Evolutionary conservation across 2,888 invertebrate genomes (phyloP).

Genomic region (Cosmorhoe ocellata): DNA sequence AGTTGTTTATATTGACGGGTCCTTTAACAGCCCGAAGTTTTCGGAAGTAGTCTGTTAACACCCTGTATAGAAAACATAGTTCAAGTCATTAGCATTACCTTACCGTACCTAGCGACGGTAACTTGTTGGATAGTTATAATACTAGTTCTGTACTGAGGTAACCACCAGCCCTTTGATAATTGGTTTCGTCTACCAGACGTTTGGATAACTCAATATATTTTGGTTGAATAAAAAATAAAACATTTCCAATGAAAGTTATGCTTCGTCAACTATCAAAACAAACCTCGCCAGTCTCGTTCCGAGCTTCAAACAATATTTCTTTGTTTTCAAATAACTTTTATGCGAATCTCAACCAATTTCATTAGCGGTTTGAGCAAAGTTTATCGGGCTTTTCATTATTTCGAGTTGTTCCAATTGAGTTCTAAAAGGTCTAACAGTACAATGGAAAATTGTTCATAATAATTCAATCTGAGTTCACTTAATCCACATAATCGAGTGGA

Average conservation of each 20-base stretch:
- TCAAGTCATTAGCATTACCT: too few relatives aligned
- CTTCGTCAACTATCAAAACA: not conserved
- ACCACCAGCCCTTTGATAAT: too few relatives aligned
- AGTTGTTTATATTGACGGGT: too few relatives aligned
- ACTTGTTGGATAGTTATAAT: too few relatives aligned
- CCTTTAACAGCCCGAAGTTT: too few relatives aligned
- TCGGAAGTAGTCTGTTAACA: too few relatives aligned
- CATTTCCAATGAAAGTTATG: slow-evolving; percentile 12
- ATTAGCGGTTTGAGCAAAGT: slow-evolving; percentile 56
- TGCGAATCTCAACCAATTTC: slow-evolving; percentile 51
- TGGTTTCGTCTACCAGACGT: too few relatives aligned
- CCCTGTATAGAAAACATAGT: too few relatives aligned
- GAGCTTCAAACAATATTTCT: slow-evolving; percentile 36
- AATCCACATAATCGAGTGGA: slow-evolving; percentile 65
- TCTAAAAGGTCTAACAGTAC: slow-evolving; percentile 44
- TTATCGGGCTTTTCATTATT: slow-evolving; percentile 50
- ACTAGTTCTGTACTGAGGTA: too few relatives aligned
- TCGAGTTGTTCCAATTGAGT: slow-evolving; percentile 45
- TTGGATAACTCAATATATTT: too few relatives aligned
- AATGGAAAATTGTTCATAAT: slow-evolving; percentile 46
- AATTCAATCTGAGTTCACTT: slow-evolving; percentile 48
- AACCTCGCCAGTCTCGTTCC: not conserved
- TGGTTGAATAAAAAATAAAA: too few relatives aligned
- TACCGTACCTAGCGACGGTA: too few relatives aligned
- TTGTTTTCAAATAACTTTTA: slow-evolving; percentile 47